These are phyloP conservation scores for Rhopalosiphum nymphaeae DNA, from an alignment of 2,888 invertebrate species.

Conservation along the genomic window DNA sequence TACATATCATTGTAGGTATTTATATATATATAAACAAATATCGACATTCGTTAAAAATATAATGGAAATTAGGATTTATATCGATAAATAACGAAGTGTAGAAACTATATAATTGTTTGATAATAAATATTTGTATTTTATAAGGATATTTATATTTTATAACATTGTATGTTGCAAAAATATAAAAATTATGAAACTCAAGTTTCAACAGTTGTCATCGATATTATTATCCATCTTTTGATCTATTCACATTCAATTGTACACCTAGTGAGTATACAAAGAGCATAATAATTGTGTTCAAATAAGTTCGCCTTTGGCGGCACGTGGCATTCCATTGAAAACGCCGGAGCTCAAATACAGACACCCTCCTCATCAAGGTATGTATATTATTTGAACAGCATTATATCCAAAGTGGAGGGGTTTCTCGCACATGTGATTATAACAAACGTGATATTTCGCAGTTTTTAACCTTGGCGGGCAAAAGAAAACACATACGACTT, in stretches of 20 bases:
- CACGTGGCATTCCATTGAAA: conserved; percentile 52
- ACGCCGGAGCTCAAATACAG: conserved; percentile 22
- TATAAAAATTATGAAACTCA: conserved; percentile 25
- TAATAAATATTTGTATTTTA: neutral
- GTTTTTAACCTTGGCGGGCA: conserved; percentile 2
- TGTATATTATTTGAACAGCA: conserved; percentile 43
- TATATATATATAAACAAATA: neutral
- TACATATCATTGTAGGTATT: neutral
- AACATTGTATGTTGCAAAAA: neutral
- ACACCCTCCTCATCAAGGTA: neutral
- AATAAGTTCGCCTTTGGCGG: conserved; percentile 46
- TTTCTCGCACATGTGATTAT: conserved; percentile 34
- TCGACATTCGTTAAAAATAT: neutral
- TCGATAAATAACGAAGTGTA: neutral
- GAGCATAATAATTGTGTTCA: conserved; percentile 61
- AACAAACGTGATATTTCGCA: conserved; percentile 40
- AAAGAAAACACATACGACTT: conserved; percentile 10
- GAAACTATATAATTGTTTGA: neutral
- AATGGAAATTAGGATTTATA: neutral
- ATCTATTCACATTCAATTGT: conserved; percentile 44
- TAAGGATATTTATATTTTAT: neutral
- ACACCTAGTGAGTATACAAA: conserved; percentile 27
- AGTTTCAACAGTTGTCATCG: conserved; percentile 19
- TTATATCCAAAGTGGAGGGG: conserved; percentile 20
- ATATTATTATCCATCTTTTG: conserved; percentile 50